A percentile compares a stretch with the other conserved stretches of the same genome.
phyloP scores from a whole-genome alignment of 2,888 invertebrate species.

The Drosophila crucigera region DNA sequence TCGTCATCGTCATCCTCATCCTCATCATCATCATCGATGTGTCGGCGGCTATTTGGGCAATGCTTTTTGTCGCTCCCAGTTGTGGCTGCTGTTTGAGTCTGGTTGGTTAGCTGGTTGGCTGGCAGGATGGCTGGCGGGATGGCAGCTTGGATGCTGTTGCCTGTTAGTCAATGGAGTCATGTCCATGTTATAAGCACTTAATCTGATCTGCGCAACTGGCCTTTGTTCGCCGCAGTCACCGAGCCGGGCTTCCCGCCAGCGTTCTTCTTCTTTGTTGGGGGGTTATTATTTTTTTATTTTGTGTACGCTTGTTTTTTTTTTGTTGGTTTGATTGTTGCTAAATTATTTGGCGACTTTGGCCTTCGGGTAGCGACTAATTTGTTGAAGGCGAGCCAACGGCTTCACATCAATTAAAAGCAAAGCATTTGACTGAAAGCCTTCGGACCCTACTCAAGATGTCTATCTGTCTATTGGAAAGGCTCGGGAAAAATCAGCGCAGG shows the following conservation, averaged over 20 bases:
- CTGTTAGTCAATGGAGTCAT: slow-evolving; percentile 78
- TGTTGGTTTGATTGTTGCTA: slow-evolving; percentile 30
- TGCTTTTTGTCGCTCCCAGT: slow-evolving; percentile 49
- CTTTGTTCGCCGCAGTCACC: slow-evolving; percentile 64
- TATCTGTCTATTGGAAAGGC: slow-evolving; percentile 63
- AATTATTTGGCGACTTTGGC: slow-evolving; percentile 70
- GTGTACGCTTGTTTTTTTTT: slow-evolving; percentile 4
- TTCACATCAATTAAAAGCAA: slow-evolving; percentile 70
- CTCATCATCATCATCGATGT: slow-evolving; percentile 52
- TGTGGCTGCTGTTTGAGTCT: slow-evolving; percentile 33
- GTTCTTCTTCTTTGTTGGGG: slow-evolving; percentile 23
- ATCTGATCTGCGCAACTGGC: slow-evolving; percentile 67
- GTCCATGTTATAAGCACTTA: slow-evolving; percentile 81
- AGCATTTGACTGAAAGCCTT: slow-evolving; percentile 79
- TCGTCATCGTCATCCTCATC: slow-evolving; percentile 19
- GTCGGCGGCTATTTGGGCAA: slow-evolving; percentile 55
- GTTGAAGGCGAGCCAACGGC: slow-evolving; percentile 42
- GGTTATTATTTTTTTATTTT: slow-evolving; percentile 2
- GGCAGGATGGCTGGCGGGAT: slow-evolving; percentile 17
- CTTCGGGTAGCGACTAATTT: slow-evolving; percentile 63
- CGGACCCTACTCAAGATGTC: slow-evolving; percentile 83
- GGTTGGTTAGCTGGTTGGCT: slow-evolving; percentile 29
- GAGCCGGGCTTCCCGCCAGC: slow-evolving; percentile 12
- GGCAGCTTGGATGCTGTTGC: slow-evolving; percentile 33
- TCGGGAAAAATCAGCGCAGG: slow-evolving; percentile 57